These are phyloP conservation scores for Acanthosepion esculentum DNA, from an alignment of 2,888 invertebrate genomes.

Conservation along the genomic window DNA sequence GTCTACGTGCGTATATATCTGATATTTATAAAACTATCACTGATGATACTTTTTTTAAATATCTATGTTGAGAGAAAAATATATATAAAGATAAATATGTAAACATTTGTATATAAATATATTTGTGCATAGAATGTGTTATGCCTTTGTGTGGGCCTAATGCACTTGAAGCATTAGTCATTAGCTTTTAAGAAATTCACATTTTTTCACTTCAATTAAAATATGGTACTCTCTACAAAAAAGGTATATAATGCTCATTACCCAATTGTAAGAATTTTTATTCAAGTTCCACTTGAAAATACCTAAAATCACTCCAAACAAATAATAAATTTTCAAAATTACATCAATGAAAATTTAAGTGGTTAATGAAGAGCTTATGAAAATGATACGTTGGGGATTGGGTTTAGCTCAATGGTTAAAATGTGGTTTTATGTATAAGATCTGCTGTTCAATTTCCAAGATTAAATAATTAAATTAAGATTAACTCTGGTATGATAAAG, in stretches of 20 bases:
- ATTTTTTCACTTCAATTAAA: background rate
- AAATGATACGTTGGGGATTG: background rate
- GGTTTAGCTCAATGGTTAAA: background rate
- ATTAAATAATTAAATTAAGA: background rate
- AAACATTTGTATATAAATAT: background rate
- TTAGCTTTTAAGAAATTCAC: background rate
- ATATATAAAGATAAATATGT: background rate
- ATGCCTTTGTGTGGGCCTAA: background rate
- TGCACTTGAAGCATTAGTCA: background rate
- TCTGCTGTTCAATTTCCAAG: background rate
- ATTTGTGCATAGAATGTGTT: background rate
- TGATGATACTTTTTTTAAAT: background rate
- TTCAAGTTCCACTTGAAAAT: background rate
- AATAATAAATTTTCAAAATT: background rate
- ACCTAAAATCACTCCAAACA: background rate
- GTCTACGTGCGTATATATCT: too few species aligned
- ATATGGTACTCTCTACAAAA: background rate
- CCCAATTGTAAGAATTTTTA: background rate
- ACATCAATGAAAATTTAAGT: background rate
- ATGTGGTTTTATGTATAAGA: background rate
- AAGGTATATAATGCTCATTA: background rate
- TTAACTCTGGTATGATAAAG: too few species aligned
- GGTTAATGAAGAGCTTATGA: background rate
- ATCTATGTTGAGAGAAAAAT: background rate
- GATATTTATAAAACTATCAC: too few species aligned